Evolutionary conservation across 2,888 invertebrate genomes (phyloP).

Genomic region (Branchellion lobata): DNA sequence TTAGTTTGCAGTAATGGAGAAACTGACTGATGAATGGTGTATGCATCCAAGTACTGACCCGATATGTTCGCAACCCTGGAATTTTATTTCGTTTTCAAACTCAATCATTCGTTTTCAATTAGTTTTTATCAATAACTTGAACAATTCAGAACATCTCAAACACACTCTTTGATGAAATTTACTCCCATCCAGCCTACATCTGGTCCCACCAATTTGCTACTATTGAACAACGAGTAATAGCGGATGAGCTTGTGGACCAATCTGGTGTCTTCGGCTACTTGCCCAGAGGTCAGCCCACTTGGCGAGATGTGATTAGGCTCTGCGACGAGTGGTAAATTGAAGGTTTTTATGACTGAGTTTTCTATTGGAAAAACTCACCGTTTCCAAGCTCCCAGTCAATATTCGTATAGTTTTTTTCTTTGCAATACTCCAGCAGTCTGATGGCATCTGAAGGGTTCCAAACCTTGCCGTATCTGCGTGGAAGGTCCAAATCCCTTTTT

Average conservation of each 20-base stretch:
- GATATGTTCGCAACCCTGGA: conserved; percentile 7
- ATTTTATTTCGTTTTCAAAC: background rate
- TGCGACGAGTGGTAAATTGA: background rate
- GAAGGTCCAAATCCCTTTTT: too few relatives aligned
- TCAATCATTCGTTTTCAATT: background rate
- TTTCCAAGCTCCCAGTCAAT: conserved; percentile 59
- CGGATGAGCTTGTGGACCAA: conserved; percentile 17
- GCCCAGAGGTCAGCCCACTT: conserved; percentile 34
- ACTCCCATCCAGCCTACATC: conserved; percentile 36
- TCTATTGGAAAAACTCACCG: conserved; percentile 55
- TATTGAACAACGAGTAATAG: conserved; percentile 2
- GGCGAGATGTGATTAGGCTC: conserved; percentile 32
- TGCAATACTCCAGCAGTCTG: conserved; percentile 69
- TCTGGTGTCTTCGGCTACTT: conserved; percentile 38
- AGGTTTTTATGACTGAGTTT: too few relatives aligned
- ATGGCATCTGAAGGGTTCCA: conserved; percentile 74
- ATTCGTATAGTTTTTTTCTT: conserved; percentile 62
- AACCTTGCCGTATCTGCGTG: conserved; percentile 66
- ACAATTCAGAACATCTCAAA: too few relatives aligned
- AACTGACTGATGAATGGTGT: conserved; percentile 38
- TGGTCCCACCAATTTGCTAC: conserved; percentile 18
- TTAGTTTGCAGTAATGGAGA: too few relatives aligned
- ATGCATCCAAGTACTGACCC: conserved; percentile 1
- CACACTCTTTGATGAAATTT: conserved; percentile 1
- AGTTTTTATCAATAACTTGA: too few relatives aligned